Base-by-base conservation (phyloP, 2,113 vertebrate species). In the Dicaeum eximium region DNA sequence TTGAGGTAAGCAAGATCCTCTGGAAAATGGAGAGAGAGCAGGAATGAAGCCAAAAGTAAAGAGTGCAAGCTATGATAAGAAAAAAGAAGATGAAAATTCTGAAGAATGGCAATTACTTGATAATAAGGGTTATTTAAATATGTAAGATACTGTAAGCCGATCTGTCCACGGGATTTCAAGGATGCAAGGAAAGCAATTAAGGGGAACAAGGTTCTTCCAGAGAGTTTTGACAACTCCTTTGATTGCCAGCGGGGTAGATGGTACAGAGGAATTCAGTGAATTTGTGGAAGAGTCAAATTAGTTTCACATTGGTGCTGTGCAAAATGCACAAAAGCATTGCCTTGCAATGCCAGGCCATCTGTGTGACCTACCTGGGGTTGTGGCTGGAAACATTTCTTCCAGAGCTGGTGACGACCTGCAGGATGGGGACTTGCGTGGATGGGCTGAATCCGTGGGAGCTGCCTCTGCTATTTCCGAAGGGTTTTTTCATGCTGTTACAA, bases 21-120 rank as follows among this genome's bases (percentile, higher is more conserved):
- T 94, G 94, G 62, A 95, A 96, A 95, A 91, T 45, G 28, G 54
- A 72, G 40, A 93, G 19, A 65, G 37, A 93, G 70, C 66, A 93
- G 66, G 40, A 91, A 83, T 56, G 58, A 80, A 90, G 85, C 81
- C 81, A 96, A 71, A 37, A 95, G 71, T 93, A 87, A 80, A 92
- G 62, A 94, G 79, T 95, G 82, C 64, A 86, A 66, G 40, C 60
- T 78, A 78, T 82, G 92, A 95, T 95, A 96, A 92, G 74, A 75
- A 93, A 70, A 80, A 82, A 86, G 54, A 84, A 78, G 66, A 75
- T 51, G 74, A 38, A 87, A 93, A 88, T 92, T 88, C 54, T 86
- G 81, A 86, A 91, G 81, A 96, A 83, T 44, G 84, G 47, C 64
- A 93, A 88, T 90, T 94, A 93, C 66, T 90, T 51, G 61, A 74